phyloP scores from a whole-genome alignment of 2,797 vertebrate species.

The Sebastes glaucus region DNA sequence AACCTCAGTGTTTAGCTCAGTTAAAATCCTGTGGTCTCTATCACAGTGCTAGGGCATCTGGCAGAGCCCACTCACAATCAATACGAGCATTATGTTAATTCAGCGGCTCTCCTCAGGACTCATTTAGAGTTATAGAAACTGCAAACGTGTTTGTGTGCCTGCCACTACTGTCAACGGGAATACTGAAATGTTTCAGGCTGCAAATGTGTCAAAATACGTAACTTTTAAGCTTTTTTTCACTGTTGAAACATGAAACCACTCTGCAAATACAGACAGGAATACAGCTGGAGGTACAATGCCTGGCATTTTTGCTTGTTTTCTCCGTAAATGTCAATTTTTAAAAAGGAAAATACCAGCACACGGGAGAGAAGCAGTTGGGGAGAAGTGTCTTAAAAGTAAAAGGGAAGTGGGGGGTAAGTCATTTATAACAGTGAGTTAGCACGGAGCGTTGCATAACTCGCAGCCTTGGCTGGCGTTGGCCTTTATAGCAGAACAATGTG shows the following conservation, averaged over 20 bases:
- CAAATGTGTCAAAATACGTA: background rate
- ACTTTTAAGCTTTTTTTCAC: background rate
- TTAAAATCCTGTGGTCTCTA: constrained; percentile 16
- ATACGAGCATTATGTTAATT: constrained; percentile 40
- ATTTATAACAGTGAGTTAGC: constrained; percentile 29
- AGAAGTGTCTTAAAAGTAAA: constrained; percentile 16
- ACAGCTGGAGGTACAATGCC: background rate
- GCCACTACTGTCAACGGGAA: background rate
- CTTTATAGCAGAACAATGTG: constrained; percentile 50
- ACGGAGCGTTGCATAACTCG: constrained; percentile 17
- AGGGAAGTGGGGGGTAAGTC: constrained; percentile 15
- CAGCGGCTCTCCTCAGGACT: constrained; percentile 5
- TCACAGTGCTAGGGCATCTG: constrained; percentile 9
- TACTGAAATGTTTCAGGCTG: background rate
- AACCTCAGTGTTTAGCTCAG: constrained; percentile 38
- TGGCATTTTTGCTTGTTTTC: constrained; percentile 54
- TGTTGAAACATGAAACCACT: background rate
- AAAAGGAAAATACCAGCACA: constrained; percentile 56
- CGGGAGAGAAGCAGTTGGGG: constrained; percentile 37
- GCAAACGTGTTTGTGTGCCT: background rate
- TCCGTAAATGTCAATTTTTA: constrained; percentile 53
- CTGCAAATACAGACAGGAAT: background rate
- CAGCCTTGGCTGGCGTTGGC: constrained; percentile 28
- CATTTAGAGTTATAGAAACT: constrained; percentile 14
- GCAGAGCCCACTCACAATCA: constrained; percentile 33